Evolutionary conservation across 2,797 vertebrate species (phyloP).

Genomic region (Cheirogaleus major): DNA sequence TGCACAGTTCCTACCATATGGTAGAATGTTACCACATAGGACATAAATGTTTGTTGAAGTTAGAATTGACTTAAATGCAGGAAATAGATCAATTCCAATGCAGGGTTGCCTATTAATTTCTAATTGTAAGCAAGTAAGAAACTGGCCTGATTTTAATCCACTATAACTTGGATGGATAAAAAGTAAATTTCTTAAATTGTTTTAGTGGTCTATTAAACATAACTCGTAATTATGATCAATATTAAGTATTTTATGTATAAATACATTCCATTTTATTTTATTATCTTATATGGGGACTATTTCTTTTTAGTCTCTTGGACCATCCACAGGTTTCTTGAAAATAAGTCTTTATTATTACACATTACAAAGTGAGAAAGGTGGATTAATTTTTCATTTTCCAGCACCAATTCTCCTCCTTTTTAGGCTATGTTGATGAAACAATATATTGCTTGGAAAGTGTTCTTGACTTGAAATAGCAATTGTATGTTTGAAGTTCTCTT

Average conservation of each 20-base stretch:
- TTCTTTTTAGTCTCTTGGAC: not conserved
- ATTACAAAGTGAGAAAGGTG: not conserved
- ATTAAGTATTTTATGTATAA: not conserved
- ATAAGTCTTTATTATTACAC: not conserved
- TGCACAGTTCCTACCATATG: not conserved
- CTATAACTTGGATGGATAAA: not conserved
- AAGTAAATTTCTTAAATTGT: not conserved
- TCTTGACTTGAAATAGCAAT: not conserved
- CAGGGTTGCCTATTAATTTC: not conserved
- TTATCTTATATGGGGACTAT: not conserved
- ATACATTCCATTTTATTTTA: not conserved
- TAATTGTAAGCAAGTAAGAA: not conserved
- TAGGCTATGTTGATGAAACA: not conserved
- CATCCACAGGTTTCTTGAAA: not conserved
- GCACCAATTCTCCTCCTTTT: not conserved
- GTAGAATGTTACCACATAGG: not conserved
- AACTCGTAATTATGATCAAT: not conserved
- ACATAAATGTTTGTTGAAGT: not conserved
- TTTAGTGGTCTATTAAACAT: not conserved
- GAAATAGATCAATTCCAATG: not conserved
- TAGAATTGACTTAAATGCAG: not conserved
- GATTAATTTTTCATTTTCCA: conserved; percentile 1
- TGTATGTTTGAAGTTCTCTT: not conserved
- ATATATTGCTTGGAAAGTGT: not conserved
- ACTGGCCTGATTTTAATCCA: not conserved